A percentile compares a stretch with the other conserved stretches of the same genome.
These are phyloP conservation scores for Lagocephalus sceleratus DNA, from an alignment of 2,797 vertebrate species.

Conservation along the genomic window DNA sequence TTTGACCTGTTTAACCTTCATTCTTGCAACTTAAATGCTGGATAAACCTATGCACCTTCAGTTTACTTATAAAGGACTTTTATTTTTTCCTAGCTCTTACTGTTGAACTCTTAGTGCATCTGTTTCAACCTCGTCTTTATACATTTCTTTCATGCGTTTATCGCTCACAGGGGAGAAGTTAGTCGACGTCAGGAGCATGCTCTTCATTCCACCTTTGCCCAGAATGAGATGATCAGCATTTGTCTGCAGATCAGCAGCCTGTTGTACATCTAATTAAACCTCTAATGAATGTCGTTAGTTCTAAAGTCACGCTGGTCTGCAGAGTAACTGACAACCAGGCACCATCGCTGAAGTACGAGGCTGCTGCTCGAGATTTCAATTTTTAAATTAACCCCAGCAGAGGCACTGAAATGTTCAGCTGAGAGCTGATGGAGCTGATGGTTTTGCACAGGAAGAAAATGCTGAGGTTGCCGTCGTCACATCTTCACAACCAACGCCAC, in stretches of 20 bases:
- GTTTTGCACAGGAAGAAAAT: too few species aligned
- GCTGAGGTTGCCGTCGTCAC: too few species aligned
- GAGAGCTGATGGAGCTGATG: too few species aligned
- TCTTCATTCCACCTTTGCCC: conserved; percentile 19
- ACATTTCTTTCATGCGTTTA: too few species aligned
- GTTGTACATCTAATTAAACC: conserved; percentile 39
- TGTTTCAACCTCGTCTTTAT: too few species aligned
- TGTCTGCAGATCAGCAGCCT: conserved; percentile 3
- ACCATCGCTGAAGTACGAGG: background rate
- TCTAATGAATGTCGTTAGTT: conserved; percentile 35
- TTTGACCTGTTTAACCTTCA: background rate
- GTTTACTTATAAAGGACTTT: too few species aligned
- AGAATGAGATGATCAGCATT: conserved; percentile 31
- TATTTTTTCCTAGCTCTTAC: too few species aligned
- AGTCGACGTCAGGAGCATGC: conserved; percentile 9
- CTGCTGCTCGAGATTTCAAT: background rate
- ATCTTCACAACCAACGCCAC: background rate
- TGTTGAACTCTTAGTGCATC: too few species aligned
- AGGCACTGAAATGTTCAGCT: too few species aligned
- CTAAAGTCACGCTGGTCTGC: conserved; percentile 12
- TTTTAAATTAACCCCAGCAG: too few species aligned
- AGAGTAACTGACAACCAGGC: conserved; percentile 4
- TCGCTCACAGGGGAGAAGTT: background rate
- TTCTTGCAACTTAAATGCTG: too few species aligned
- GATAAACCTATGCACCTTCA: too few species aligned